Evolutionary conservation across 2,113 vertebrate genomes (phyloP), one percentile per base, ranked within the genome.

Genomic region (Jacana jacana): DNA sequence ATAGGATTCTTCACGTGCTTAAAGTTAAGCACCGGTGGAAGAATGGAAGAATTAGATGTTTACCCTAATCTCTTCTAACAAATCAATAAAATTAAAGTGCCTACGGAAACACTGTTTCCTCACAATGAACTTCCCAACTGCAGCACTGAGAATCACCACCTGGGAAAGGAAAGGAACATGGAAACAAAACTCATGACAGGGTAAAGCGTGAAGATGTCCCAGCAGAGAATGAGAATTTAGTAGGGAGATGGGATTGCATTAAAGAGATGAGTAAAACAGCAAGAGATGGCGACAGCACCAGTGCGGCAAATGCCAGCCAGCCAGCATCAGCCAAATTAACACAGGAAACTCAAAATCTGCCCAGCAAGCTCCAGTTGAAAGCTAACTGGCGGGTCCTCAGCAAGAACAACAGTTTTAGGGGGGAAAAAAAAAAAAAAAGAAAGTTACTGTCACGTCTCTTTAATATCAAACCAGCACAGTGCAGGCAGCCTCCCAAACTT

Each of bases 71-170:
- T 79, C 14, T 64, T 72, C 23, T 28, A 61, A 69, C 1, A 40
- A n/a, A 69, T 61, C 15, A 33, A 46, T 46, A 51, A 57, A 87
- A 70, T 48, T 28, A 7, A 69, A n/a, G 44, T 30, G 19, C 30
- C 54, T 25, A n/a, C 0, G 1, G 44, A 65, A 91, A 71, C 2
- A 0, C 1, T 22, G 6, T 24, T 81, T 49, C 17, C 6, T 81
- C 12, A 31, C 14, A 63, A 1, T 49, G 31, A 58, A 54, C 16
- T 80, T 92, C 10, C 17, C 55, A 69, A 7, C 8, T 61, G 8
- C 37, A 70, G 17, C 20, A 37, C 6, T 3, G 17, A 58, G 25
- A 65, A 11, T 40, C n/a, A 48, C 18, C 7, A 25, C 2, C 3
- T 44, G 58, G 10, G 27, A 40, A 46, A 85, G 13, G 46, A n/a